Evolutionary conservation across 1,140 invertebrate genomes (phyloP).

Genomic region (Pentalonia nigronervosa): DNA sequence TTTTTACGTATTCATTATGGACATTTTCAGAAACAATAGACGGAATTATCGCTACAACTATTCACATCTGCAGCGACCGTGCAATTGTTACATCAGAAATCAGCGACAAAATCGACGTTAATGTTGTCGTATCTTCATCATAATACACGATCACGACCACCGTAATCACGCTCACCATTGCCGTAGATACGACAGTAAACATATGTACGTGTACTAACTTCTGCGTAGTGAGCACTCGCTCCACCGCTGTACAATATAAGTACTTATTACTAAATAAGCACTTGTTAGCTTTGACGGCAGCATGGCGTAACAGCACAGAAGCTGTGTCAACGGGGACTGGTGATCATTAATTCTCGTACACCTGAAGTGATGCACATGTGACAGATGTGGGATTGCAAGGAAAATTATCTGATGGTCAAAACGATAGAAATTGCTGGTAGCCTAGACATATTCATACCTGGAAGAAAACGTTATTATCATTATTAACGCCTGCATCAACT

Average conservation of each 20-base stretch:
- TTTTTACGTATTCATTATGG: background rate
- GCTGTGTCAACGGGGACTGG: background rate
- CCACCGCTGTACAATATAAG: background rate
- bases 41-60: background rate
- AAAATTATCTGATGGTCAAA: background rate
- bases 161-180: background rate
- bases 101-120: background rate
- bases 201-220: background rate
- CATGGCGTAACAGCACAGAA: background rate
- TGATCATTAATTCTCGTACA: background rate
- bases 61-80: background rate
- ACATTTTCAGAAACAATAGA: background rate
- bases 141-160: background rate
- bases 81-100: background rate
- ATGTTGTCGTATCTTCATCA: background rate
- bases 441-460: background rate
- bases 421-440: background rate
- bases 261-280: background rate
- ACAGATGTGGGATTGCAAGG: background rate
- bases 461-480: background rate
- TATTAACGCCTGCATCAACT: background rate
- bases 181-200: background rate
- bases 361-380: background rate
- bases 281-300: background rate
- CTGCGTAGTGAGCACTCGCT: background rate